Evolutionary conservation across 2,888 invertebrate genomes (phyloP).

Genomic region (Petrolisthes cinctipes): DNA sequence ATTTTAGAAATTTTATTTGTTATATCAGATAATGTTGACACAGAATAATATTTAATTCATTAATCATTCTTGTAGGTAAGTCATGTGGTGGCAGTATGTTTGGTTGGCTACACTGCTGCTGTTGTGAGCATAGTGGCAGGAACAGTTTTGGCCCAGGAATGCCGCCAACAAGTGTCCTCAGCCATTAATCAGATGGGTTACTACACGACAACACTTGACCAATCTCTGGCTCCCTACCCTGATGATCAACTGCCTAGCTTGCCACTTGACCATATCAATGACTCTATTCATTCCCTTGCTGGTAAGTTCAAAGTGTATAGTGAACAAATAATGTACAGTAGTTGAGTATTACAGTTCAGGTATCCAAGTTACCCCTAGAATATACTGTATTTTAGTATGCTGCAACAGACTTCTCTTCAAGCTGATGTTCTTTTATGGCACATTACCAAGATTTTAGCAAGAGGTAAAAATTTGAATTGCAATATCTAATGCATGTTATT

Average conservation of each 20-base stretch:
- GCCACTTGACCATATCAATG: not conserved
- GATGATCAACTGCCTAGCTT: not conserved
- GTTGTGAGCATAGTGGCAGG: conserved; percentile 74
- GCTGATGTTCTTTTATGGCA: no score
- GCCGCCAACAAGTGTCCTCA: conserved; percentile 38
- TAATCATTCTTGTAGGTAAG: conserved; percentile 61
- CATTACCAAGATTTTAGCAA: no score
- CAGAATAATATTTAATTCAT: not conserved
- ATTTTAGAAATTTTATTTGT: no score
- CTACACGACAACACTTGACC: conserved; percentile 16
- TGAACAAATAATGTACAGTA: no score
- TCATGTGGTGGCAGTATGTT: conserved; percentile 74
- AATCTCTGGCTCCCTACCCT: conserved; percentile 12
- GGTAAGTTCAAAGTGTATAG: conserved; percentile 1
- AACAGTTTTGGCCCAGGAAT: conserved; percentile 53
- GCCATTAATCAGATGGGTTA: conserved; percentile 21
- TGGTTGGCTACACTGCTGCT: conserved; percentile 76
- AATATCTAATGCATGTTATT: no score
- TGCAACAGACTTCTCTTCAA: no score
- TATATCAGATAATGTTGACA: no score
- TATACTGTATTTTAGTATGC: no score
- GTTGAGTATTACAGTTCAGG: no score
- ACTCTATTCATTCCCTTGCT: conserved; percentile 27
- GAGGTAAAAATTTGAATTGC: no score
- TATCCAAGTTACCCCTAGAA: no score